Evolutionary conservation across 2,797 vertebrate genomes (phyloP).

Genomic region (Sebastes diaconus): DNA sequence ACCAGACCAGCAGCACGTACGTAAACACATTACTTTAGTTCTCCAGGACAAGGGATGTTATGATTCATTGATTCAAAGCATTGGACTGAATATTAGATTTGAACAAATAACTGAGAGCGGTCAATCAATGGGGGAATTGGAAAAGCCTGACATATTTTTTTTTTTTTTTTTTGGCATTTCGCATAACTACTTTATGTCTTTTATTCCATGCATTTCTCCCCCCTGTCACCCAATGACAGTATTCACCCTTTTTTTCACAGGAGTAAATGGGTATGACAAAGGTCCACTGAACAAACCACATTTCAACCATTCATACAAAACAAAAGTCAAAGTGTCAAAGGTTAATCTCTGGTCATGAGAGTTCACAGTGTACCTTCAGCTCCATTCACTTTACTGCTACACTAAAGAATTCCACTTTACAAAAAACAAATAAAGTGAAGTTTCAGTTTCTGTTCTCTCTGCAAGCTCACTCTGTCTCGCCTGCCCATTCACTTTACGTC

Average conservation of each 20-base stretch:
- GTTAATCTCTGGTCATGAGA: constrained; percentile 2
- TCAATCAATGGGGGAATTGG: not conserved
- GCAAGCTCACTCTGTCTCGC: constrained; percentile 19
- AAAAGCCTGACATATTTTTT: not conserved
- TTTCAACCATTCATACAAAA: constrained; percentile 5
- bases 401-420: not conserved
- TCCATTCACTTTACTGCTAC: not conserved
- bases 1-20: constrained; percentile 89
- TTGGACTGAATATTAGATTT: not conserved
- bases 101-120: not conserved
- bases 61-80: constrained; percentile 5
- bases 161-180: not conserved
- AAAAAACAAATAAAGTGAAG: not conserved
- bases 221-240: not conserved
- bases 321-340: not conserved
- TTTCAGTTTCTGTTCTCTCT: constrained; percentile 15
- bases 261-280: not conserved
- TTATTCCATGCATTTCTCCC: not conserved
- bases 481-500: constrained; percentile 2
- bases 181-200: not conserved
- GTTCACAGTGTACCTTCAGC: not conserved
- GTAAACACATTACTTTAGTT: constrained; percentile 28
- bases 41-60: not conserved
- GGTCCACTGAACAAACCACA: not conserved
- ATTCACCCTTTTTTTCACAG: not conserved